Evolutionary conservation across 2,888 invertebrate genomes (phyloP).

Genomic region (Myopa tessellatipennis): DNA sequence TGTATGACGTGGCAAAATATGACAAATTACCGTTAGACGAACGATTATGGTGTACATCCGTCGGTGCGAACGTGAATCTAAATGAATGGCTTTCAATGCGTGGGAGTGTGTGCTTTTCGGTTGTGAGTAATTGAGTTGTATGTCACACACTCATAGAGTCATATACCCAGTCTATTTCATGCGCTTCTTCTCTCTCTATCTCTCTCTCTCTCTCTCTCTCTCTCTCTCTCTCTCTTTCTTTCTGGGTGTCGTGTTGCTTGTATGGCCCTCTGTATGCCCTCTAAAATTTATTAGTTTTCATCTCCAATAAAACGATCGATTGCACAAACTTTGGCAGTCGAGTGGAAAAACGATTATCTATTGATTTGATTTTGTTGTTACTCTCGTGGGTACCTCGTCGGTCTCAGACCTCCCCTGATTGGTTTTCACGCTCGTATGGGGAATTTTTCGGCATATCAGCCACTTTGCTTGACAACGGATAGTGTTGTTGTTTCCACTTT

Average conservation of each 20-base stretch:
- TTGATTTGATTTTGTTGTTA: neutral
- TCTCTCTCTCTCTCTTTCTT: neutral
- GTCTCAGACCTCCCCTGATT: neutral
- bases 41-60: slow-evolving; percentile 24
- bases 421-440: too few species aligned
- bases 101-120: neutral
- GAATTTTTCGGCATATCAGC: too few species aligned
- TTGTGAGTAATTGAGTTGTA: slow-evolving; percentile 9
- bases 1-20: slow-evolving; percentile 12
- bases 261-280: neutral
- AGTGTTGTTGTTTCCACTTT: too few species aligned
- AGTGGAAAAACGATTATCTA: neutral
- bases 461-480: too few species aligned
- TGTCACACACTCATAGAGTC: neutral
- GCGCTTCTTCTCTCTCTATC: neutral
- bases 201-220: slow-evolving; percentile 5
- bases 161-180: neutral
- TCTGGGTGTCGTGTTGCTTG: neutral
- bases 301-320: slow-evolving; percentile 18
- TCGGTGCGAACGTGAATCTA: slow-evolving; percentile 7
- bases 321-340: slow-evolving; percentile 15
- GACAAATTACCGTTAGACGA: slow-evolving; percentile 29
- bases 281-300: slow-evolving; percentile 24
- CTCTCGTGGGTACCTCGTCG: neutral
- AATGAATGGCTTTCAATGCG: neutral